These are phyloP conservation scores for Leguminivora glycinivorella DNA, from an alignment of 1,140 invertebrate species.

Conservation along the genomic window DNA sequence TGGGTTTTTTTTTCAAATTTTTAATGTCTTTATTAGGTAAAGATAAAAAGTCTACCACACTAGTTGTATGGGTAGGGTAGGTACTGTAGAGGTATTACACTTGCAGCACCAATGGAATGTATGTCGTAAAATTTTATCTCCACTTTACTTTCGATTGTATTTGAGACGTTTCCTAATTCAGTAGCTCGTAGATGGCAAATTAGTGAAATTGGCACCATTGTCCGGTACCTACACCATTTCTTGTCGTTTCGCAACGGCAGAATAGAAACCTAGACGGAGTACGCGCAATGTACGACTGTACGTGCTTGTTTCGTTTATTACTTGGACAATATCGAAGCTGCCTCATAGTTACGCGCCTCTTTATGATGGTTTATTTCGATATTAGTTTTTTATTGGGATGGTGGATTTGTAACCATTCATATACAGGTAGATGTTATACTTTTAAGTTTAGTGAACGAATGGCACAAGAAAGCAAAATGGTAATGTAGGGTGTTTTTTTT, in stretches of 20 bases:
- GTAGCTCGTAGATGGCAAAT: neutral
- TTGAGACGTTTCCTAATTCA: constrained; percentile 3
- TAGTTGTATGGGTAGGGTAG: too few relatives aligned
- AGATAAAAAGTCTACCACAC: too few relatives aligned
- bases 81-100: too few relatives aligned
- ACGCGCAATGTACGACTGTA: constrained; percentile 23
- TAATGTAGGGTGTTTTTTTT: too few relatives aligned
- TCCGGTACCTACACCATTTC: constrained; percentile 16
- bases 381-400: neutral
- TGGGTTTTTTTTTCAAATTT: too few relatives aligned
- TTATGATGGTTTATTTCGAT: neutral
- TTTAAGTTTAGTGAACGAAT: too few relatives aligned
- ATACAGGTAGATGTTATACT: too few relatives aligned
- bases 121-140: too few relatives aligned
- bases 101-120: too few relatives aligned
- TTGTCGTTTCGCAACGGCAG: constrained; percentile 38
- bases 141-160: constrained; percentile 1
- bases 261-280: constrained; percentile 46
- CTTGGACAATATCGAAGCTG: neutral
- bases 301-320: constrained; percentile 29
- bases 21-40: too few relatives aligned
- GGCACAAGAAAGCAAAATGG: too few relatives aligned
- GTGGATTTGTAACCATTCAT: too few relatives aligned
- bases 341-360: neutral
- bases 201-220: constrained; percentile 42